A percentile compares a stretch with the other conserved stretches of the same genome.
These are phyloP conservation scores for Oscheius sp. DNA, from an alignment of 2,888 invertebrate genomes.

Conservation along the genomic window DNA sequence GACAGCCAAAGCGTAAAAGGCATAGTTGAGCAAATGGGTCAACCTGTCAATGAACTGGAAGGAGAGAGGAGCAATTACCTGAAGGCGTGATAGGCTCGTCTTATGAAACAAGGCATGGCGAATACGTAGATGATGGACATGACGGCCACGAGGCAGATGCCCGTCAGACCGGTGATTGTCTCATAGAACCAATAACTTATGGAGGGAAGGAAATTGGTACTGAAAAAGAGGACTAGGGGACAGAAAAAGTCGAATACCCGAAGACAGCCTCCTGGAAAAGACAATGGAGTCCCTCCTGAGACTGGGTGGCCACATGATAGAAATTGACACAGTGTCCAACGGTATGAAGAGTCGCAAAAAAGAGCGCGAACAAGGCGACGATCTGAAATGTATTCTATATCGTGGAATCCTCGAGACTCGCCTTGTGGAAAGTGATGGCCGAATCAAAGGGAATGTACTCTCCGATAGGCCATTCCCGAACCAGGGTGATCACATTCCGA, in stretches of 20 bases:
- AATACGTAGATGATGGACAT: conserved; percentile 97
- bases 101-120: conserved; percentile 90
- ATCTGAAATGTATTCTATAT: conserved; percentile 76
- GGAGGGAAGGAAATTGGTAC: conserved; percentile 90
- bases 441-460: conserved; percentile 93
- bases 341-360: conserved; percentile 90
- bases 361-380: conserved; percentile 91
- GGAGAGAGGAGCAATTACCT: background rate
- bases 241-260: conserved; percentile 58
- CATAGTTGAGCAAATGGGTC: conserved; percentile 88
- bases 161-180: conserved; percentile 82
- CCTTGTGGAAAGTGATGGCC: conserved; percentile 93
- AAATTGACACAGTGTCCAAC: conserved; percentile 96
- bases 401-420: conserved; percentile 40
- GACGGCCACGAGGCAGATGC: conserved; percentile 77
- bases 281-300: conserved; percentile 89
- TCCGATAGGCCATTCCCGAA: conserved; percentile 92
- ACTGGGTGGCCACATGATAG: conserved; percentile 95
- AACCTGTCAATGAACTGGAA: too few relatives aligned
- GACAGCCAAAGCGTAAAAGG: conserved; percentile 86
- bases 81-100: conserved; percentile 80
- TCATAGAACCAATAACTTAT: conserved; percentile 95
- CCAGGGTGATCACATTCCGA: conserved; percentile 87
- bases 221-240: conserved; percentile 45
- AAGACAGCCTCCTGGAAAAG: conserved; percentile 93